A percentile compares a stretch with the other conserved stretches of the same genome.
Conservation (phyloP, 1,140 invertebrate genomes). For the Riptortus pedestris region DNA sequence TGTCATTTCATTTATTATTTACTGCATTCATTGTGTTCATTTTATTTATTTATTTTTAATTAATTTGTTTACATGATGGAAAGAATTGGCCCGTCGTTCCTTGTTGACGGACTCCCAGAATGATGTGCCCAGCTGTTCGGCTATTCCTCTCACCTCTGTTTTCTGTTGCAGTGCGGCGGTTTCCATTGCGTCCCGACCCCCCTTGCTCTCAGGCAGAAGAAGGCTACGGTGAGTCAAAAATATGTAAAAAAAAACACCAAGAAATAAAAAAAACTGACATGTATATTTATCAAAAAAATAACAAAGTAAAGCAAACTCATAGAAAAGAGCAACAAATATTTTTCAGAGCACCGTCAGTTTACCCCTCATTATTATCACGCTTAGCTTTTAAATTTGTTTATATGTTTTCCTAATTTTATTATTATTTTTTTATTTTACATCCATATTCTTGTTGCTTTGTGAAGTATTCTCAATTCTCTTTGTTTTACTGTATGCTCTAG, state of each 20-base stretch:
- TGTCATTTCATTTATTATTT: no score
- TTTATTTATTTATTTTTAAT: no score
- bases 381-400: conserved; percentile 10
- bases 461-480: not conserved
- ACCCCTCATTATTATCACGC: conserved; percentile 2
- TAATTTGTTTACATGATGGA: no score
- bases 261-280: no score
- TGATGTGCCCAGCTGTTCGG: no score
- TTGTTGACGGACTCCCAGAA: no score
- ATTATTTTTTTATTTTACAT: not conserved
- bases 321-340: not conserved
- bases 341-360: not conserved
- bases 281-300: not conserved
- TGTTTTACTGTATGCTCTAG: not conserved
- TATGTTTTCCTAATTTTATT: not conserved
- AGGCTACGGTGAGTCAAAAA: conserved; percentile 31
- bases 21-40: no score
- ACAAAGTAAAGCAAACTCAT: not conserved
- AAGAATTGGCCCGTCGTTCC: no score
- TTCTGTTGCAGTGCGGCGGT: conserved; percentile 42
- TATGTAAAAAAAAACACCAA: not conserved
- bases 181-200: conserved; percentile 38
- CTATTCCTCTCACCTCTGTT: conserved; percentile 27
- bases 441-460: not conserved
- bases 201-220: conserved; percentile 28